A percentile compares a stretch with the other conserved stretches of the same genome.
phyloP scores from a whole-genome alignment of 2,113 vertebrate species.

The Gnathonemus longibarbis region DNA sequence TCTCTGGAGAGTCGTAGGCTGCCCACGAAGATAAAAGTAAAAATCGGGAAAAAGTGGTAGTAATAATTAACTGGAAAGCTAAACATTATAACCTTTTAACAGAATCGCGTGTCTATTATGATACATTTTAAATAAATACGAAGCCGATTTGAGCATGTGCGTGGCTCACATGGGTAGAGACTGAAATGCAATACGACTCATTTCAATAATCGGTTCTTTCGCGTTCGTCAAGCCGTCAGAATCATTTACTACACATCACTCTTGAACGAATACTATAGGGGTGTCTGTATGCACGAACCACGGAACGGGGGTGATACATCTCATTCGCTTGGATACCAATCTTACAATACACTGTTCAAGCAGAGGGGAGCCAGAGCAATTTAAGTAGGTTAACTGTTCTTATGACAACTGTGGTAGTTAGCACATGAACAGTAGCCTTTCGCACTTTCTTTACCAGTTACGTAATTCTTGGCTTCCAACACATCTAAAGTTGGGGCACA shows the following conservation, averaged over 20 bases:
- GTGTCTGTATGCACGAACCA: neutral
- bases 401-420: neutral
- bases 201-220: neutral
- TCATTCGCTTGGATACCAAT: neutral
- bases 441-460: neutral
- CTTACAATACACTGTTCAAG: neutral
- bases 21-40: neutral
- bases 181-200: neutral
- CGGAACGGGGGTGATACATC: neutral
- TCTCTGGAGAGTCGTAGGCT: neutral
- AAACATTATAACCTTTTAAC: neutral
- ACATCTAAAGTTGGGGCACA: neutral
- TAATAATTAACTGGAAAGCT: neutral
- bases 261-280: neutral
- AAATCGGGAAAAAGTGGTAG: neutral
- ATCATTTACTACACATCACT: neutral
- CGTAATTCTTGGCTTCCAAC: neutral
- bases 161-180: neutral
- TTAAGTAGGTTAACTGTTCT: neutral
- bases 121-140: neutral
- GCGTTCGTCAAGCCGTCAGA: neutral
- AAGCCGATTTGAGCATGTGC: neutral
- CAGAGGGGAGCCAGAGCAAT: neutral
- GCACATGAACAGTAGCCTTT: neutral
- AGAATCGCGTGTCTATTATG: neutral